Percentiles rank a stretch among this genome's conserved stretches.
phyloP scores from a whole-genome alignment of 2,888 invertebrate genomes.

The Zhengitettix transpicula region DNA sequence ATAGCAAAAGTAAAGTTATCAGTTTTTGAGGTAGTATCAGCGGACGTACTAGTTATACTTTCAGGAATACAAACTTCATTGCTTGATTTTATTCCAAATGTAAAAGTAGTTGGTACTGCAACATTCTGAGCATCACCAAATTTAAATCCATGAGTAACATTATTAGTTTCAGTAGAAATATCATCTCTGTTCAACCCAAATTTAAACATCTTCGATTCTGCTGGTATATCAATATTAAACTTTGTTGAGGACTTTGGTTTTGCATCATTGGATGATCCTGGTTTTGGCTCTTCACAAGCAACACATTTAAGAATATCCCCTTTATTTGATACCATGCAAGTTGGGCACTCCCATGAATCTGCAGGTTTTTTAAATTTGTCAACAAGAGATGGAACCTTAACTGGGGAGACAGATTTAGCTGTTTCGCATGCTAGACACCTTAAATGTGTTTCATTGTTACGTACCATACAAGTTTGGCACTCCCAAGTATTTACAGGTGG shows the following conservation, averaged over 20 bases:
- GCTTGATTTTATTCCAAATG: not conserved
- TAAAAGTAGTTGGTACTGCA: not conserved
- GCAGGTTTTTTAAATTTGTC: constrained; percentile 25
- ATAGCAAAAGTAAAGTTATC: not conserved
- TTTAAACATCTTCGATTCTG: not conserved
- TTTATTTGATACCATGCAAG: constrained; percentile 38
- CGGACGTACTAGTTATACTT: not conserved
- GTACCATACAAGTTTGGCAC: constrained; percentile 43
- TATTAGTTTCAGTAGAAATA: not conserved
- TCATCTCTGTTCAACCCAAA: not conserved
- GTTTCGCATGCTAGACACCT: constrained; percentile 4
- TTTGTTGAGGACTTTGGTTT: not conserved
- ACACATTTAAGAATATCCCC: constrained; percentile 28
- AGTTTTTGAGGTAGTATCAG: not conserved
- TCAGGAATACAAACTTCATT: not conserved
- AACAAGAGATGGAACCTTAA: constrained; percentile 12
- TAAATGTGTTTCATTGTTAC: constrained; percentile 21
- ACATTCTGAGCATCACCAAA: constrained; percentile 18
- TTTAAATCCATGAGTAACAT: constrained; percentile 16
- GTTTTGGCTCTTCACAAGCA: constrained; percentile 34
- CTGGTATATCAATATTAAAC: not conserved
- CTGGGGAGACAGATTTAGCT: not conserved
- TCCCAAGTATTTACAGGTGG: constrained; percentile 32
- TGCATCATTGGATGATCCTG: constrained; percentile 17
- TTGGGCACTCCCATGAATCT: constrained; percentile 38